These are phyloP conservation scores for Octomys mimax DNA, from an alignment of 2,797 vertebrate genomes.

Conservation along the genomic window DNA sequence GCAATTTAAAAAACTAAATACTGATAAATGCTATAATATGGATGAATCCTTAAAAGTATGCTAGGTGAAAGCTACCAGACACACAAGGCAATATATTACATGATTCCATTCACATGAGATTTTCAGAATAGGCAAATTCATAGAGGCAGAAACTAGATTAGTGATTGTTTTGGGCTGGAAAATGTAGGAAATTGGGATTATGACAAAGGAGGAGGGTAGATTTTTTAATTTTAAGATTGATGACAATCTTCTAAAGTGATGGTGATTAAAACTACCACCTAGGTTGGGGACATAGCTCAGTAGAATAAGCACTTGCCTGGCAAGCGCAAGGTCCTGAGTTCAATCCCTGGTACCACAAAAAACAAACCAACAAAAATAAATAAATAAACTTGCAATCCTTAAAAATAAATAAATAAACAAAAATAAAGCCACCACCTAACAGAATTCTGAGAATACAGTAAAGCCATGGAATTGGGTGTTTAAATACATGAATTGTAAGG, in stretches of 20 bases:
- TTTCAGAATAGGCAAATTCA: not conserved
- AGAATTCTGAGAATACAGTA: not conserved
- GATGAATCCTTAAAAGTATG: slow-evolving; percentile 16
- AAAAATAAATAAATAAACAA: too few species aligned
- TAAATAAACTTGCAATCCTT: too few species aligned
- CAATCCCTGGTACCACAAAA: too few species aligned
- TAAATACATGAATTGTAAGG: not conserved
- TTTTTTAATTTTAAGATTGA: not conserved
- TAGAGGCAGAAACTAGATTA: not conserved
- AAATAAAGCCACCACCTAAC: not conserved
- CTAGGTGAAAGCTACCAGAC: not conserved
- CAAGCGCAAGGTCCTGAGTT: too few species aligned
- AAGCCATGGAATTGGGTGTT: not conserved
- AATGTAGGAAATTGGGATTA: not conserved
- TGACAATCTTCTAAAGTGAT: slow-evolving; percentile 2
- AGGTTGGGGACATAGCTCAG: not conserved
- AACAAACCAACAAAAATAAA: too few species aligned
- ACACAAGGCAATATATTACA: not conserved
- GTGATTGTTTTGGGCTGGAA: not conserved
- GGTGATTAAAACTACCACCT: not conserved
- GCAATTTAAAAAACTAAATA: slow-evolving; percentile 12
- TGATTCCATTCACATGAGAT: not conserved
- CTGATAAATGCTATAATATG: not conserved
- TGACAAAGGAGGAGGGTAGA: not conserved
- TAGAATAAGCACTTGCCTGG: too few species aligned